Conservation (phyloP, 2,113 vertebrate genomes). For the Holacanthus passer region DNA sequence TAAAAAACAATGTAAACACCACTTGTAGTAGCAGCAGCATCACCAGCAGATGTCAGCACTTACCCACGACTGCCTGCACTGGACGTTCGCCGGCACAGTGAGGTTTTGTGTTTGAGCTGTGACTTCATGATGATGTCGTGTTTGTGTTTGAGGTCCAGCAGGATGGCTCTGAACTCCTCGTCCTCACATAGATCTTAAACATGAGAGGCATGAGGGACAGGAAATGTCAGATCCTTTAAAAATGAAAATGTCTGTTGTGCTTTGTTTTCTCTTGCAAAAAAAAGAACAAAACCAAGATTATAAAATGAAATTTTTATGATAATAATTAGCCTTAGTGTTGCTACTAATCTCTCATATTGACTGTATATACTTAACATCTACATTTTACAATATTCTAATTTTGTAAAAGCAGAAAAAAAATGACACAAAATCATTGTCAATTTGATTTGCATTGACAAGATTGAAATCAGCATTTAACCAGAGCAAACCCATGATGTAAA, state of each 20-base stretch:
- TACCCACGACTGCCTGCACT: conserved; percentile 96
- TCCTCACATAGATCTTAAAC: conserved; percentile 95
- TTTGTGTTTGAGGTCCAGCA: conserved; percentile 96
- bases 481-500: background rate
- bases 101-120: conserved; percentile 96
- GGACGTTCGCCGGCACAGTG: conserved; percentile 93
- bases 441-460: background rate
- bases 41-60: conserved; percentile 82
- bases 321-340: background rate
- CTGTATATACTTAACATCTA: background rate
- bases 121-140: conserved; percentile 99
- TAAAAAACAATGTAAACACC: background rate
- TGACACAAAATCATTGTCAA: background rate
- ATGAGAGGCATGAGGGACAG: conserved; percentile 3
- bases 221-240: background rate
- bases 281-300: background rate
- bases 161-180: conserved; percentile 93
- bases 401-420: background rate
- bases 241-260: background rate
- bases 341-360: background rate
- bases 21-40: background rate
- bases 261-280: background rate
- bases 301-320: background rate
- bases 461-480: background rate
- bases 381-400: too few relatives aligned